Base-by-base conservation (phyloP, 1,140 invertebrate species). In the Trichonephila clavata region DNA sequence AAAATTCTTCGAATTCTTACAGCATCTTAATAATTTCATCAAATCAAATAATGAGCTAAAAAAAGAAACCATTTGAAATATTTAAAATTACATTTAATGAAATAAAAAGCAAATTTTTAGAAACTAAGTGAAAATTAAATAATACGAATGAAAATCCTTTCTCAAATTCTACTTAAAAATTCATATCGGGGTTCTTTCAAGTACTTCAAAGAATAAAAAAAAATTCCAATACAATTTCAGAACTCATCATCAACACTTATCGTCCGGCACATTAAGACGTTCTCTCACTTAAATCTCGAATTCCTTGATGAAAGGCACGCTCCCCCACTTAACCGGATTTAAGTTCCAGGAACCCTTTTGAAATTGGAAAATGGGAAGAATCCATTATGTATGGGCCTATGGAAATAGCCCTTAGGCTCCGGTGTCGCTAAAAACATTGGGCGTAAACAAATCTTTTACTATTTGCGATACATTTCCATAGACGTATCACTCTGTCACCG, bases 401-500 rank as follows among this genome's bases (percentile, higher is more conserved):
- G 71, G 71, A 77, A 68, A 68, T 68, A 21, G 13, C 13, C 68
- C 24, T 32, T 32, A 32, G 68, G 68, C 68, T 77, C 68, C 68
- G 68, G 68, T 77, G 68, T 77, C 68, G 68, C 68, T 77, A 77
- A 77, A 77, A 77, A 77, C 71, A 77, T 77, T 77, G 71, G 32
- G 27, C 71, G 71, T 77, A 77, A 77, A 77, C 71, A 77, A 77
- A 77, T 77, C 71, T 77, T 77, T 77, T 77, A 77, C 71, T 77
- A 77, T 77, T 77, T 77, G 71, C 71, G 71, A 77, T 77, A 77
- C 71, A 77, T 77, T 77, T 77, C 71, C 71, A 77, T 77, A 77
- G 71, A 77, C 71, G 71, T 77, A 77, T 77, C 71, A 39, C 71
- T 77, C 71, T 77, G 71, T 77, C 71, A 77, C 71, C 71, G 27